Conservation (phyloP, 2,797 vertebrate genomes). For the Podargus strigoides region DNA sequence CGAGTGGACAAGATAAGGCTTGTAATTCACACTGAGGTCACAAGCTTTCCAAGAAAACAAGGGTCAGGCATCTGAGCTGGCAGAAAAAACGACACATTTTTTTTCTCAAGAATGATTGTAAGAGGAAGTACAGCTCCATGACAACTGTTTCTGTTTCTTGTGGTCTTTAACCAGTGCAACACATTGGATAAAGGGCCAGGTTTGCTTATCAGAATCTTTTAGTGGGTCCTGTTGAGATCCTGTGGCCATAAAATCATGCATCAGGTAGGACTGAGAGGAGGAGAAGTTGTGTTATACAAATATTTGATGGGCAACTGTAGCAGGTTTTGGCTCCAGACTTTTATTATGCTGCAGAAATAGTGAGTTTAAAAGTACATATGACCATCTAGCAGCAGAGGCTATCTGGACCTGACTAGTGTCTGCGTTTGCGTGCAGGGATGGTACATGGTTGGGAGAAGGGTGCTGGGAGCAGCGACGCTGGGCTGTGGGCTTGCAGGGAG, state of each 20-base stretch:
- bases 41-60: conserved; percentile 44
- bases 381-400: not conserved
- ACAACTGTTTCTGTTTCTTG: conserved; percentile 21
- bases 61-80: not conserved
- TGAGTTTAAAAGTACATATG: not conserved
- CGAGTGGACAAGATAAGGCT: conserved; percentile 20
- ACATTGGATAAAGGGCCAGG: not conserved
- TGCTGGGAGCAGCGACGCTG: not conserved
- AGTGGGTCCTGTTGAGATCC: too few relatives aligned
- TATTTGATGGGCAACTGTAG: not conserved
- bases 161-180: not conserved
- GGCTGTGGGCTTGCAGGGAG: not conserved
- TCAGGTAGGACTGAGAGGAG: not conserved
- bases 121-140: conserved; percentile 41
- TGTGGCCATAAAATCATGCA: not conserved
- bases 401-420: not conserved
- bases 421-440: rapidly evolving
- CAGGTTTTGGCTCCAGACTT: not conserved
- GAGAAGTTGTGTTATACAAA: not conserved
- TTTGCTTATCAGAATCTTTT: not conserved
- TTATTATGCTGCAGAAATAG: not conserved
- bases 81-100: not conserved
- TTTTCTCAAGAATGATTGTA: not conserved
- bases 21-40: conserved; percentile 8
- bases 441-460: not conserved